Conservation (phyloP, 2,113 vertebrate genomes). For the Pollachius pollachius region DNA sequence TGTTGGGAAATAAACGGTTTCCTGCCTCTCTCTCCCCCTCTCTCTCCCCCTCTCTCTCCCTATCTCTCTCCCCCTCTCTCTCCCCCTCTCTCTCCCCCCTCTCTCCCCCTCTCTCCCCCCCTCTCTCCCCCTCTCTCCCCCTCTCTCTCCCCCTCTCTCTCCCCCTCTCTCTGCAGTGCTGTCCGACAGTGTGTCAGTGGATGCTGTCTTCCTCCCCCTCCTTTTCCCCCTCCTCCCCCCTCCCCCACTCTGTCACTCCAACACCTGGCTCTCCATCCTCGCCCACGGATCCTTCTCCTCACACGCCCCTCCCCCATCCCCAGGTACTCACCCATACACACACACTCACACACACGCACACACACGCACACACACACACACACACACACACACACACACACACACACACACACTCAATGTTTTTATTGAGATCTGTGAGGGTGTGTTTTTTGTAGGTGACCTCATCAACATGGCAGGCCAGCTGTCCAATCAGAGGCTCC, state of each 20-base stretch:
- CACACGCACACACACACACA: no score
- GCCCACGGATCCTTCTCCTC: conserved; percentile 71
- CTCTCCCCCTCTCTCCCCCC: no score
- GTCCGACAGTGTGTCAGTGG: conserved; percentile 53
- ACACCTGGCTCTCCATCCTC: conserved; percentile 70
- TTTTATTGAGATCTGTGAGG: no score
- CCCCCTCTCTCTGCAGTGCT: conserved; percentile 49
- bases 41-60: no score
- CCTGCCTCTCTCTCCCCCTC: no score
- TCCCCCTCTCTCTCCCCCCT: no score
- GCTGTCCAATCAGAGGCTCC: conserved; percentile 68
- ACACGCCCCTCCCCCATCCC: conserved; percentile 57
- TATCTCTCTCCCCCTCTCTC: no score
- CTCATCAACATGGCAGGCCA: conserved; percentile 59
- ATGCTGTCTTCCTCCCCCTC: conserved; percentile 64
- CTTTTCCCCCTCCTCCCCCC: conserved; percentile 4
- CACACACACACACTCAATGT: no score
- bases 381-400: no score
- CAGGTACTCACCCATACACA: conserved; percentile 42
- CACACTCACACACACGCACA: not conserved
- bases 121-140: no score
- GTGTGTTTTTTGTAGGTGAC: conserved; percentile 50
- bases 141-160: no score
- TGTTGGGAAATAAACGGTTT: no score
- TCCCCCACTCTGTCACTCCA: conserved; percentile 47